Base-by-base conservation (phyloP, 1,140 invertebrate genomes). In the Phthorimaea operculella region DNA sequence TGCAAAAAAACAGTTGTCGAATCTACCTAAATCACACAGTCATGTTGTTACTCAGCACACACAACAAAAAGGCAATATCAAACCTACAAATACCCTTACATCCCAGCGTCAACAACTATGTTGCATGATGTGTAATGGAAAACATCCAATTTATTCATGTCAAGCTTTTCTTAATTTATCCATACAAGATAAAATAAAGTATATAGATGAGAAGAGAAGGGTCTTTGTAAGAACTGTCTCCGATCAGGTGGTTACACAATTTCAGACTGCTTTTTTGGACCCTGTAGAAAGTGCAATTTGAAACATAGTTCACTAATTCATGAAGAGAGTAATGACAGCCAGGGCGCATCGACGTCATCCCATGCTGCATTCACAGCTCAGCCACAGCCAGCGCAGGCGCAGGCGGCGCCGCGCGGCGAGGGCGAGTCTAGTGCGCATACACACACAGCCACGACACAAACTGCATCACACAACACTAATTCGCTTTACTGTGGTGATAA, bases 221-320 rank as follows among this genome's bases (percentile, higher is more conserved):
- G 56, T 6, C 28, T 62, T n/a, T 62, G 62, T 12, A 16, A n/a
- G 12, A 64, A 61, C 17, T 59, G 62, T 57, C 54, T 64, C 50
- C 62, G 62, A 10, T 15, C 54, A 1, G 39, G 14, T 7, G 59
- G 57, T 7, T 59, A 64, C 17, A 15, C 53, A 17, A 17, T 55
- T 15, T n/a, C 12, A 10, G 51, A 56, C 0, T 66, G 64, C 39
- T 34, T 15, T 33, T 62, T 56, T 28, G 64, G 60, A 0, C 33
- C 60, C 5, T 62, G 64, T 36, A 62, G 50, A 39, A 17, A 17
- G 9, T 66, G 64, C 47, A 52, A 58, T 33, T 42, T 59, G 34
- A 66, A 62, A 49, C 64, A 66, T 33, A 66, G 63, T 53, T 39
- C 39, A 0, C 47, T 66, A 33, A 28, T 66, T 52, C 64, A 66